phyloP scores from a whole-genome alignment of 2,113 vertebrate species.

The Onychostruthus taczanowskii region DNA sequence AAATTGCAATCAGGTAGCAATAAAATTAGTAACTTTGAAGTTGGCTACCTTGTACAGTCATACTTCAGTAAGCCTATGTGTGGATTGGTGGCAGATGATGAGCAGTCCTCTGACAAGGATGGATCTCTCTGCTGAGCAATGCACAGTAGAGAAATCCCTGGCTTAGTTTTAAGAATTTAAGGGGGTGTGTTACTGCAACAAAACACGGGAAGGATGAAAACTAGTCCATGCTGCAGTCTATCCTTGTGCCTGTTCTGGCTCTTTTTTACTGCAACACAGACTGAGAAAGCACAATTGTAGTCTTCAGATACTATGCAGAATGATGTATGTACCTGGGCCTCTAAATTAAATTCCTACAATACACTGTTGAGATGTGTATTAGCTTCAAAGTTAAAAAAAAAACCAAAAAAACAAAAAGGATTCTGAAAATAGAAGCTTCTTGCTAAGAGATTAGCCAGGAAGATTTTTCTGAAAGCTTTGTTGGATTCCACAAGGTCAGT shows the following conservation, averaged over 20 bases:
- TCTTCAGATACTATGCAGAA: neutral
- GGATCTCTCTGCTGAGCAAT: neutral
- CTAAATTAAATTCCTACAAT: neutral
- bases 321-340: neutral
- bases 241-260: neutral
- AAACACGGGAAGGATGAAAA: neutral
- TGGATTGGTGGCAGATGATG: neutral
- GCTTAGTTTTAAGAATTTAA: neutral
- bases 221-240: neutral
- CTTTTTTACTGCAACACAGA: neutral
- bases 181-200: neutral
- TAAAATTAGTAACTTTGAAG: neutral
- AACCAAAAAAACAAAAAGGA: too few relatives aligned
- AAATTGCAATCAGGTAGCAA: neutral
- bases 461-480: neutral
- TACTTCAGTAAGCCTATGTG: accelerated
- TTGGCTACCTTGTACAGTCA: neutral
- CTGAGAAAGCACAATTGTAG: neutral
- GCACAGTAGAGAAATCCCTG: neutral
- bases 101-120: neutral
- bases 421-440: neutral
- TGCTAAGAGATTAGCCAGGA: neutral
- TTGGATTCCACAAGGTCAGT: neutral
- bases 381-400: neutral
- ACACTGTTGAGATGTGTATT: neutral